These are phyloP conservation scores for Hemichromis elongatus DNA, from an alignment of 2,113 vertebrate genomes.

Conservation along the genomic window DNA sequence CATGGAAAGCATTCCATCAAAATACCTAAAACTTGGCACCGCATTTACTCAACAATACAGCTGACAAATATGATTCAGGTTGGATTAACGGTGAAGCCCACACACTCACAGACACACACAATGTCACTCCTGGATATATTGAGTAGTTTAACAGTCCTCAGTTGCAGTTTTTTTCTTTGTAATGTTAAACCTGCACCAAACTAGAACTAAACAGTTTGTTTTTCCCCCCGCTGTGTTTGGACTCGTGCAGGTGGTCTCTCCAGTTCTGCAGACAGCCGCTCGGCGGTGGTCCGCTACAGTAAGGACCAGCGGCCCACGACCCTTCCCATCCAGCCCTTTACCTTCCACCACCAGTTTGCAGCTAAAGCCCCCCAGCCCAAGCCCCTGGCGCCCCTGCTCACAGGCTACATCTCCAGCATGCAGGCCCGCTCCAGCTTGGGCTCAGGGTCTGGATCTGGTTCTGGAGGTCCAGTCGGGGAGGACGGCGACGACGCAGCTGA, in stretches of 20 bases:
- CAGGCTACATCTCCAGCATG: conserved; percentile 83
- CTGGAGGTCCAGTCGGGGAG: conserved; percentile 12
- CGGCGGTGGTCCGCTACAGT: conserved; percentile 85
- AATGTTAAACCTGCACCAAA: neutral
- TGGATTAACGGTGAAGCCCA: neutral
- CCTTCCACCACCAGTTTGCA: conserved; percentile 91
- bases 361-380: conserved; percentile 76
- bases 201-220: accelerated
- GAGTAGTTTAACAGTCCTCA: neutral
- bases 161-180: neutral
- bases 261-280: conserved; percentile 72
- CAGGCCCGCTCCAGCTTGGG: conserved; percentile 66
- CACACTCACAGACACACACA: neutral
- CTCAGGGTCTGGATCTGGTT: neutral
- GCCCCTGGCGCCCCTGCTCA: conserved; percentile 80
- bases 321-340: conserved; percentile 97
- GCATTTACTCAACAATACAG: neutral
- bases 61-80: neutral
- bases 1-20: neutral
- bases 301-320: conserved; percentile 95
- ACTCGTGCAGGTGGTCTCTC: conserved; percentile 68
- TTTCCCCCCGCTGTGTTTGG: neutral
- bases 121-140: neutral
- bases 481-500: conserved; percentile 67
- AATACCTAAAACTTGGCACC: neutral